These are phyloP conservation scores for Ophion slaviceki DNA, from an alignment of 2,888 invertebrate genomes.

Conservation along the genomic window DNA sequence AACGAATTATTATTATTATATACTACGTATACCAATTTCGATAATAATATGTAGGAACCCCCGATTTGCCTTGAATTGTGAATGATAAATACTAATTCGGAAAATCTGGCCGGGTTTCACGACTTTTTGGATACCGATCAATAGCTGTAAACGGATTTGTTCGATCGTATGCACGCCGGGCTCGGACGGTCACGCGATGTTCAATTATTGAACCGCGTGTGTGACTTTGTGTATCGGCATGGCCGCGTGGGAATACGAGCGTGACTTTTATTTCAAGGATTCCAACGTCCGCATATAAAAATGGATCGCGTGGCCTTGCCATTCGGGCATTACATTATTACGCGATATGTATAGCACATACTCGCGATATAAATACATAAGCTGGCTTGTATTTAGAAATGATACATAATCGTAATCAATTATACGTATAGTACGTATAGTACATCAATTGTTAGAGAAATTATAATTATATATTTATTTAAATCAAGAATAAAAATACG, in stretches of 20 bases:
- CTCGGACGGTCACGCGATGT: conserved; percentile 50
- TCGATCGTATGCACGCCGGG: conserved; percentile 27
- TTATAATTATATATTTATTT: neutral
- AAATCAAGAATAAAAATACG: too few species aligned
- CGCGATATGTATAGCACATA: neutral
- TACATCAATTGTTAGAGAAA: neutral
- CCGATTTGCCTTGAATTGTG: neutral
- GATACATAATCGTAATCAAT: neutral
- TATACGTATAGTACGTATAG: neutral
- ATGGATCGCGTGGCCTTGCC: conserved; percentile 33
- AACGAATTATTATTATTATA: too few species aligned
- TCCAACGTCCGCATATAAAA: conserved; percentile 34
- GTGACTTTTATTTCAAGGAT: conserved; percentile 60
- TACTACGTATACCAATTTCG: too few species aligned
- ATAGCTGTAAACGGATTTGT: conserved; percentile 49
- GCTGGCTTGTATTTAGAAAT: neutral
- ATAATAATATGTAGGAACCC: neutral
- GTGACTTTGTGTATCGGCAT: conserved; percentile 14
- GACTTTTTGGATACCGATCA: conserved; percentile 32
- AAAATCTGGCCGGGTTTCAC: conserved; percentile 18
- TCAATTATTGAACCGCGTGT: conserved; percentile 55
- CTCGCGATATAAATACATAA: conserved; percentile 17
- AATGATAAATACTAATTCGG: neutral
- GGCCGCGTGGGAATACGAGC: conserved; percentile 53
- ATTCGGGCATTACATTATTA: conserved; percentile 36